Conservation (phyloP, 2,888 invertebrate species). For the Pterobdella sp. region DNA sequence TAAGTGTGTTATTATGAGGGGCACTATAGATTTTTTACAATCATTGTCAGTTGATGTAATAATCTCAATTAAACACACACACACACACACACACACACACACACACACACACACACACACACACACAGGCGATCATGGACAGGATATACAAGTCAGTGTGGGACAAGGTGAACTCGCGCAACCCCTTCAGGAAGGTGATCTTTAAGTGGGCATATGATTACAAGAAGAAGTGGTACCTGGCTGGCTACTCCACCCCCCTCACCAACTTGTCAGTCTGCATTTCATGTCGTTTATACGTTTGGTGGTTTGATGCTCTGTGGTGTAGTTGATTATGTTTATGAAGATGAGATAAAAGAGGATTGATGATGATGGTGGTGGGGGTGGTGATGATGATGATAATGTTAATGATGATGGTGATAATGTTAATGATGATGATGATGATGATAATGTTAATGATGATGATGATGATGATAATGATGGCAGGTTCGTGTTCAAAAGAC, state of each 20-base stretch:
- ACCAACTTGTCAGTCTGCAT: slow-evolving; percentile 50
- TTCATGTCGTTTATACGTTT: background rate
- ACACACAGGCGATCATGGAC: slow-evolving; percentile 23
- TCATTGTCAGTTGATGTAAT: background rate
- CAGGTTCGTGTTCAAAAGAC: slow-evolving; percentile 60
- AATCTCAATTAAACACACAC: background rate
- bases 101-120: background rate
- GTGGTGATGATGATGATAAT: too few species aligned
- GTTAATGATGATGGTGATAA: background rate
- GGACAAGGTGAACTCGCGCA: slow-evolving; percentile 19
- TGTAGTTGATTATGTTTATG: background rate
- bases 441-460: background rate
- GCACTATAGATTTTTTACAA: background rate
- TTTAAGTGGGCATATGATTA: slow-evolving; percentile 91
- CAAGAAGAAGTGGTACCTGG: slow-evolving; percentile 74
- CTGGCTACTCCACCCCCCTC: slow-evolving; percentile 54
- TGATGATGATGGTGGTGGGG: too few species aligned
- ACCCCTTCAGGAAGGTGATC: slow-evolving; percentile 53
- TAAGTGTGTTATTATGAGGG: too few species aligned
- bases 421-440: slow-evolving; percentile 22
- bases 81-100: background rate
- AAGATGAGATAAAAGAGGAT: background rate
- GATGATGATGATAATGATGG: background rate
- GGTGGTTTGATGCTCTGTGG: background rate
- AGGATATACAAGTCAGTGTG: slow-evolving; percentile 21